phyloP scores from a whole-genome alignment of 2,888 invertebrate species.

The Tenthredo scrophulariae region DNA sequence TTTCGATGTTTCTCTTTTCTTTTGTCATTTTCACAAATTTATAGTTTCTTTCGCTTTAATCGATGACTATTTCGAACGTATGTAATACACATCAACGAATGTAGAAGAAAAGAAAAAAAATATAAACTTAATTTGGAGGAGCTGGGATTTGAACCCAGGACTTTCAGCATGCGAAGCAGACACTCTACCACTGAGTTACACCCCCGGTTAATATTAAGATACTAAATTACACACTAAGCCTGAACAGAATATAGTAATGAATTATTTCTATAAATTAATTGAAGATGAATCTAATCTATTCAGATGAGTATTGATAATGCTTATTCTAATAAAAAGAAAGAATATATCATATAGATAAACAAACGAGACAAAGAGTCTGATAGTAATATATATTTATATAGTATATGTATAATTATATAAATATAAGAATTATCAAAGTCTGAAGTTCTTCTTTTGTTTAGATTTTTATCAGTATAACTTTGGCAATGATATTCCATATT shows the following conservation, averaged over 20 bases:
- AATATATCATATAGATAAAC: not conserved
- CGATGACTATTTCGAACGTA: not conserved
- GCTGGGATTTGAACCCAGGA: conserved; percentile 79
- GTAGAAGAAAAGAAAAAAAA: conserved; percentile 34
- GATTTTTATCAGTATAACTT: not conserved
- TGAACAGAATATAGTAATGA: not conserved
- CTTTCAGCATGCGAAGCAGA: conserved; percentile 79
- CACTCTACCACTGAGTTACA: conserved; percentile 79
- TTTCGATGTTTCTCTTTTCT: too few species aligned
- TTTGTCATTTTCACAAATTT: not conserved
- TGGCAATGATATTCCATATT: not conserved
- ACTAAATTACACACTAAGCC: not conserved
- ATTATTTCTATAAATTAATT: not conserved
- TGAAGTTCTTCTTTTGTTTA: not conserved
- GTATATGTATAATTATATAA: not conserved
- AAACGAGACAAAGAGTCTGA: not conserved
- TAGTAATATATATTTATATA: not conserved
- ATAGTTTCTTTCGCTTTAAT: not conserved
- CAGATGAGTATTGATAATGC: not conserved
- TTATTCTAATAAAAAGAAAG: not conserved
- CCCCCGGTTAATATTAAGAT: conserved; percentile 65
- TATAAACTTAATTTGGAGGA: conserved; percentile 65
- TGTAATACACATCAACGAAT: not conserved
- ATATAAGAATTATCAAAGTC: not conserved
- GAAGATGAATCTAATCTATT: not conserved